A percentile compares a stretch with the other conserved stretches of the same genome.
These are phyloP conservation scores for Holocentrus rufus DNA, from an alignment of 2,797 vertebrate species.

Conservation along the genomic window DNA sequence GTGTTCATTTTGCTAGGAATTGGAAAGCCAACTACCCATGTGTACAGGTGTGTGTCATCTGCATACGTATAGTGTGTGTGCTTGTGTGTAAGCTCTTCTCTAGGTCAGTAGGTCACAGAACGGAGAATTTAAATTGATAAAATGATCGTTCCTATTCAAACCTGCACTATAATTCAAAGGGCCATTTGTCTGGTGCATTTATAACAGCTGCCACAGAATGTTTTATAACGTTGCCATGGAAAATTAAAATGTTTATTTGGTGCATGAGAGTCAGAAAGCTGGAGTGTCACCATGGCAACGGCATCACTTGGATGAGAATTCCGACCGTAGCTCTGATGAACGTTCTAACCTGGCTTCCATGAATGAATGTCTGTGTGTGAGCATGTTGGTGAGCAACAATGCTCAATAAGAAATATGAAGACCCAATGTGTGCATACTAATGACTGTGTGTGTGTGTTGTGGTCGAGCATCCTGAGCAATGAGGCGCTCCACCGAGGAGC, in stretches of 20 bases:
- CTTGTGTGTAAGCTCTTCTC: constrained; percentile 5
- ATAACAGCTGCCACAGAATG: constrained; percentile 1
- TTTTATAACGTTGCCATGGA: too few species aligned
- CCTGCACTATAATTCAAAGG: too few species aligned
- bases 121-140: not conserved
- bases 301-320: too few species aligned
- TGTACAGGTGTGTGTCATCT: too few species aligned
- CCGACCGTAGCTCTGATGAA: not conserved
- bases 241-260: too few species aligned
- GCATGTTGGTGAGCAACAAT: not conserved
- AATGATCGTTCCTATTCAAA: too few species aligned
- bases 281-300: too few species aligned
- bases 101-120: constrained; percentile 20
- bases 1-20: too few species aligned
- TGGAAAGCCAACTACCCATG: too few species aligned
- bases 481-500: constrained; percentile 49
- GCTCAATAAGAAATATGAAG: not conserved
- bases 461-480: constrained; percentile 60
- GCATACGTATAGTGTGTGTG: not conserved
- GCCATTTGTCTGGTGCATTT: too few species aligned
- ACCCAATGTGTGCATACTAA: not conserved
- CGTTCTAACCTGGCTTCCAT: constrained; percentile 17
- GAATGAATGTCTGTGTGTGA: constrained; percentile 9
- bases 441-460: constrained; percentile 7
- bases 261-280: too few species aligned